phyloP scores from a whole-genome alignment of 2,888 invertebrate genomes.

The Morpho helenor region DNA sequence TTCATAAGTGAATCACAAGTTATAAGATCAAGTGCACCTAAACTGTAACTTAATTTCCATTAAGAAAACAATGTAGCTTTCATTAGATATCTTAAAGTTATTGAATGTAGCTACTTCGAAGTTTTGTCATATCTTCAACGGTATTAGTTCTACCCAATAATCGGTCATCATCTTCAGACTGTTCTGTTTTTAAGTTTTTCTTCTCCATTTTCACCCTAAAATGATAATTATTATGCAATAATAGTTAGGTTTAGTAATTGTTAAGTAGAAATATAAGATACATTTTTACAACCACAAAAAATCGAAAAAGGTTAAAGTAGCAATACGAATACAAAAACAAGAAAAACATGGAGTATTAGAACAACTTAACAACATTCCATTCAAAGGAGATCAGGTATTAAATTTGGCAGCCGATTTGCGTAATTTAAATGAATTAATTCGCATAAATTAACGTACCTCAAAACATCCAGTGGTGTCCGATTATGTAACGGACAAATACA shows the following conservation, averaged over 20 bases:
- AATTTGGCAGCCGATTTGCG: too few relatives aligned
- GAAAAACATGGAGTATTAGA: background rate
- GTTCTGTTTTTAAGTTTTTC: constrained; percentile 20
- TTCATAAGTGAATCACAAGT: too few relatives aligned
- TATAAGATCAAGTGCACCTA: too few relatives aligned
- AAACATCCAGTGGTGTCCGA: constrained; percentile 57
- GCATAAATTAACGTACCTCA: constrained; percentile 38
- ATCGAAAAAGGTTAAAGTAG: too few relatives aligned
- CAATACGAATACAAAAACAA: background rate
- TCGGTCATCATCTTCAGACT: constrained; percentile 24
- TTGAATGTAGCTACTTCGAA: constrained; percentile 45
- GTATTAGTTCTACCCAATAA: constrained; percentile 36
- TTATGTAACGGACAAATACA: constrained; percentile 56
- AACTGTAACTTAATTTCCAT: background rate
- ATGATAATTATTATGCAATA: background rate
- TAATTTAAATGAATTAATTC: too few relatives aligned
- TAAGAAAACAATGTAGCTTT: background rate
- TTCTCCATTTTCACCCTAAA: constrained; percentile 36
- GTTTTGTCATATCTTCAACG: constrained; percentile 41
- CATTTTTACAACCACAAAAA: too few relatives aligned
- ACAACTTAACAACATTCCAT: too few relatives aligned
- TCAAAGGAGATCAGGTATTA: too few relatives aligned
- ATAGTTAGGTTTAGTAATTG: too few relatives aligned
- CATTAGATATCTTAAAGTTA: constrained; percentile 2
- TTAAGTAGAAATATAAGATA: too few relatives aligned